These are phyloP conservation scores for Apus apus DNA, from an alignment of 2,113 vertebrate genomes.

Conservation along the genomic window DNA sequence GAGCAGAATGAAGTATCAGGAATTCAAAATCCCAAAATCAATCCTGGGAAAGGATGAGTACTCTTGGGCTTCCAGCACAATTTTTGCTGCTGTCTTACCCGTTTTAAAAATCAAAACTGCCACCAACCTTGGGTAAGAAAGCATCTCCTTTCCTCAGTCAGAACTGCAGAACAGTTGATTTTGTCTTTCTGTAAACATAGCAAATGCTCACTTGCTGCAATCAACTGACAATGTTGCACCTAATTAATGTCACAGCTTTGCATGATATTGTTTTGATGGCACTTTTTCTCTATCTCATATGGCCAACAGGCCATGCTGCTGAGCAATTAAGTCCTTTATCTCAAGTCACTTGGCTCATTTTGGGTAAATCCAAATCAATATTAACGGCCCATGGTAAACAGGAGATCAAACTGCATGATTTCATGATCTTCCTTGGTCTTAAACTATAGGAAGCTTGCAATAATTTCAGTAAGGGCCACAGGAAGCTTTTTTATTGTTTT, in stretches of 20 bases:
- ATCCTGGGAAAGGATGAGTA: background rate
- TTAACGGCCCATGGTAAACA: background rate
- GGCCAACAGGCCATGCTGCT: background rate
- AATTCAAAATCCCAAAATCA: conserved; percentile 24
- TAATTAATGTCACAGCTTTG: background rate
- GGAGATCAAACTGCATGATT: background rate
- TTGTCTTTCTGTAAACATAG: background rate
- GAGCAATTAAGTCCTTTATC: background rate
- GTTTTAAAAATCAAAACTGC: background rate
- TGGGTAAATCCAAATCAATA: background rate
- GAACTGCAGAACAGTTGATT: background rate
- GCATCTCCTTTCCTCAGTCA: background rate
- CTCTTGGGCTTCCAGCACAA: background rate
- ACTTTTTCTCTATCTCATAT: background rate
- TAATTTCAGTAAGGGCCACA: background rate
- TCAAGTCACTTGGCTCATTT: background rate
- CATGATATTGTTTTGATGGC: background rate
- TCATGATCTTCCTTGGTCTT: background rate
- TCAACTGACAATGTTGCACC: background rate
- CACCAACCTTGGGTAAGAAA: background rate
- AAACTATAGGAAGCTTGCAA: background rate
- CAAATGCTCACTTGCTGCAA: background rate
- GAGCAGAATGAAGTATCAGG: conserved; percentile 20
- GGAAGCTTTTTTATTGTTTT: background rate
- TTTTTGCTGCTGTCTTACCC: background rate